These are phyloP conservation scores for Gasterosteus aculeatus DNA, from an alignment of 2,113 vertebrate genomes.

Conservation along the genomic window DNA sequence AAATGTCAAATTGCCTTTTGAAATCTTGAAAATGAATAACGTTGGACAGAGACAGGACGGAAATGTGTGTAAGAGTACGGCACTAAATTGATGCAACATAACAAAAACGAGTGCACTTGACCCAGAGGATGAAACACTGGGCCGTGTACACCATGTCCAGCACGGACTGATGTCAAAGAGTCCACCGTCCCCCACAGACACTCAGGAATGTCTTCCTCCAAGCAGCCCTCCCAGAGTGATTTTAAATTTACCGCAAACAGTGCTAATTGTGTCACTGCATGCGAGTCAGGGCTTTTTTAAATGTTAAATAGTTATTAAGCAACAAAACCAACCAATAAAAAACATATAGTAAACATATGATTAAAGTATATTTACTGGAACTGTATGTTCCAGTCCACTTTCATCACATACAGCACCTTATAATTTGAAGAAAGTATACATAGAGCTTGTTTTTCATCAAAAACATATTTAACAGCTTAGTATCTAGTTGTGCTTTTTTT, in stretches of 20 bases:
- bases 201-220: slow-evolving; percentile 19
- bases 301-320: background rate
- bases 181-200: slow-evolving; percentile 22
- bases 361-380: background rate
- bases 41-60: background rate
- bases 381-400: background rate
- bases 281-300: background rate
- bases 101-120: background rate
- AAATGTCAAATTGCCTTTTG: background rate
- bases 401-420: background rate
- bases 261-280: background rate
- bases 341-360: background rate
- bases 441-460: background rate
- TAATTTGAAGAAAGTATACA: slow-evolving; percentile 12
- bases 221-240: slow-evolving; percentile 11
- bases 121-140: background rate
- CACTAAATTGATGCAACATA: background rate
- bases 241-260: slow-evolving; percentile 26
- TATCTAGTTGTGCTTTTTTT: background rate
- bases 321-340: background rate
- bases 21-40: background rate
- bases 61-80: background rate
- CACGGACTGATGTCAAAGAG: background rate
- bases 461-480: background rate
- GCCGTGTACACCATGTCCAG: slow-evolving; percentile 5